Percentiles rank a stretch among this genome's conserved stretches.
phyloP scores from a whole-genome alignment of 2,888 invertebrate genomes.

The Drosophila borealis region DNA sequence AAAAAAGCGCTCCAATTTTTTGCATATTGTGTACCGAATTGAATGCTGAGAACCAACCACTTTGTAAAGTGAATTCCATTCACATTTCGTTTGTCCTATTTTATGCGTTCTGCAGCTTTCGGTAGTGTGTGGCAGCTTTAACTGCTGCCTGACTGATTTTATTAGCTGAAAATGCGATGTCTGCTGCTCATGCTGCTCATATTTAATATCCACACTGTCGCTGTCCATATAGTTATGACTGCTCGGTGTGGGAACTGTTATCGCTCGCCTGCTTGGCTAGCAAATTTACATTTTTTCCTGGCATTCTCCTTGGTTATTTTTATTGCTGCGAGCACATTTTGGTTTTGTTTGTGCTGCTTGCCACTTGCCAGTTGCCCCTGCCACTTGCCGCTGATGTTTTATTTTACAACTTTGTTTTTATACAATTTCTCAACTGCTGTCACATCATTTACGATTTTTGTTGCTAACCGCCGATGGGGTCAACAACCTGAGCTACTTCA shows the following conservation, averaged over 20 bases:
- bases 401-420: conserved; percentile 75
- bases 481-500: conserved; percentile 45
- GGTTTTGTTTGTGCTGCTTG: conserved; percentile 31
- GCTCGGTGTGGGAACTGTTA: conserved; percentile 55
- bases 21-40: too few species aligned
- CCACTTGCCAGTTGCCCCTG: conserved; percentile 12
- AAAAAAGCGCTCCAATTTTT: too few species aligned
- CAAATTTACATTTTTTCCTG: conserved; percentile 56
- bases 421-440: conserved; percentile 61
- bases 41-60: neutral
- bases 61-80: conserved; percentile 5
- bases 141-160: conserved; percentile 63
- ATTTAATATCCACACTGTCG: conserved; percentile 11
- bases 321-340: conserved; percentile 25
- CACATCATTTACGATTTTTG: conserved; percentile 62
- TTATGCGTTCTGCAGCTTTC: conserved; percentile 14
- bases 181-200: conserved; percentile 6
- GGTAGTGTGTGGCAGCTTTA: conserved; percentile 31
- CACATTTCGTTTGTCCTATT: conserved; percentile 16
- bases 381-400: conserved; percentile 30
- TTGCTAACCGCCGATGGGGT: conserved; percentile 39
- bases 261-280: conserved; percentile 40
- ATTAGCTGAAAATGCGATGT: conserved; percentile 60
- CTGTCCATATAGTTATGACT: conserved; percentile 48
- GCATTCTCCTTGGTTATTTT: conserved; percentile 30